Evolutionary conservation across 2,888 invertebrate genomes (phyloP), one percentile per base, ranked within the genome.

Genomic region (Actias luna): DNA sequence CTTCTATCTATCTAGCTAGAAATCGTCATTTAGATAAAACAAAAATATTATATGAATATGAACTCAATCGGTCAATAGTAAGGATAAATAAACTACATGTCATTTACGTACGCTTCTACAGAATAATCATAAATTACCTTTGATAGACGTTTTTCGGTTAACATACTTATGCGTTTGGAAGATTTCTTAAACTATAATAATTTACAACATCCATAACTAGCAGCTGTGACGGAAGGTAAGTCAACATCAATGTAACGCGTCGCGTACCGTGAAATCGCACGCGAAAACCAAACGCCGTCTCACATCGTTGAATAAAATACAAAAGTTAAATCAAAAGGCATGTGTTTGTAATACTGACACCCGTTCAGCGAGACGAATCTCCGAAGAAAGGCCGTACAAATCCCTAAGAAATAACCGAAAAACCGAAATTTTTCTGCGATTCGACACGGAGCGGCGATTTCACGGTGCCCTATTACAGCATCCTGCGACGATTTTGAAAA

Each of bases 351-450:
- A 89, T 87, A 67, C 89, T 89, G 87, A 92, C 91, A 89, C 85
- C 90, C 91, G 91, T 92, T 84, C 83, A 86, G 86, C 92, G 88
- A 68, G 72, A 78, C 92, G 80, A 93, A 93, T 93, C 79, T 74
- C 69, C 83, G 92, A 89, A 93, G 93, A 93, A 93, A 93, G 89
- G 83, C 92, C 92, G 91, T 93, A 87, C 87, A 92, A 93, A 93
- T 93, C 88, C 85, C 78, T 87, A 91, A 93, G 93, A 93, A 93
- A 92, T 89, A 90, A 93, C 92, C 93, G 93, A 92, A 89, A 92
- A 93, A 93, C 93, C 93, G 88, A 89, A 89, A 93, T 92, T 91
- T 92, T 93, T 91, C 92, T 88, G 92, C 91, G 81, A 93, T 93
- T 93, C 89, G 93, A 79, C 82, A 83, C 92, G 84, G 80, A 71